These are phyloP conservation scores for Paracanthobrama guichenoti DNA, from an alignment of 2,113 vertebrate genomes.

Conservation along the genomic window DNA sequence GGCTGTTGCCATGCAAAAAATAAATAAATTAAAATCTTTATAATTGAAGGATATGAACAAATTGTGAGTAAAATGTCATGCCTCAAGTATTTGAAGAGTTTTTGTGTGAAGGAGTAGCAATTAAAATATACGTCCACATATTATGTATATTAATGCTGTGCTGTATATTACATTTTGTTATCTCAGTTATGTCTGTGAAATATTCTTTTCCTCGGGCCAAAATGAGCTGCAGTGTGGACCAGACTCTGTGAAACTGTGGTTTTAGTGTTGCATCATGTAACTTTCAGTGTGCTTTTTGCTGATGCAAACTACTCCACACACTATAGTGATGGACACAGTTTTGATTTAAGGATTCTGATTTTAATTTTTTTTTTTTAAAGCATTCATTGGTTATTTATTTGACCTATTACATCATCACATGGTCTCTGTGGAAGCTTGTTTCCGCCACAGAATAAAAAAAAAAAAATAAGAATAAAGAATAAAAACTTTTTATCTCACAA, in stretches of 20 bases:
- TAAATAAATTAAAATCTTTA: no score
- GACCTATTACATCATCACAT: background rate
- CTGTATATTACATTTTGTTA: background rate
- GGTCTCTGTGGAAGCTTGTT: background rate
- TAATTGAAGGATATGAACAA: no score
- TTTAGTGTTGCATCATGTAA: background rate
- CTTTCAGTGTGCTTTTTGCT: background rate
- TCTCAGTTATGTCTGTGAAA: background rate
- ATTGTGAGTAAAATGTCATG: no score
- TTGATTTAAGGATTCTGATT: background rate
- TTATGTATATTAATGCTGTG: no score
- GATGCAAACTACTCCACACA: constrained; percentile 9
- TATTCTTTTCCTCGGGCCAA: background rate
- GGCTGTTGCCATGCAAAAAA: background rate
- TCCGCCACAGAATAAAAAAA: no score
- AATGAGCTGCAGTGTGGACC: background rate
- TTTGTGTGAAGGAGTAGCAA: background rate
- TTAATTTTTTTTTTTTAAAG: background rate
- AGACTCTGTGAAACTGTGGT: background rate
- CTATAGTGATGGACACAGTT: background rate
- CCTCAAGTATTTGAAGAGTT: background rate
- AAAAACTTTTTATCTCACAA: no score
- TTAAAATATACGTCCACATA: background rate
- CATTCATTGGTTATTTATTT: background rate
- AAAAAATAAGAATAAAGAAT: no score